Base-by-base conservation (phyloP, 2,797 vertebrate species). In the Holocentrus rufus region DNA sequence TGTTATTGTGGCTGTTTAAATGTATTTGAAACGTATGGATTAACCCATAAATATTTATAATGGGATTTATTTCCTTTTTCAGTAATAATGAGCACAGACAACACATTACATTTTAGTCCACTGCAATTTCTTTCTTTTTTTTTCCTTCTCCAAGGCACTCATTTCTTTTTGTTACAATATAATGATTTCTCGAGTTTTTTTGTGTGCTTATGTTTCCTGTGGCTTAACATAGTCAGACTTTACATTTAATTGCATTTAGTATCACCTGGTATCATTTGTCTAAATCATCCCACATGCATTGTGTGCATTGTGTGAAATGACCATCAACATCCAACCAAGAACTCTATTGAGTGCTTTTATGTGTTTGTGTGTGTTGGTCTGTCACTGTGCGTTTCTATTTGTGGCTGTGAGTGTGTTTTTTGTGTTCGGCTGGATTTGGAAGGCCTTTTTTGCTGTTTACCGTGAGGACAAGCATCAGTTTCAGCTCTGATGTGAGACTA, bases 401-500 rank as follows among this genome's bases (percentile, higher is more conserved):
- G 54, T 46, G 15, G 25, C 25, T 49, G 50, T 44, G 20, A 23
- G 25, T 27, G 25, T 27, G 25, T 27, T 78, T 77, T 62, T 55
- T 27, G 42, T 23, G 39, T 63, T 31, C 65, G 15, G 36, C 17
- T 44, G 42, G 63, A n/a, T 55, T 27, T 27, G 25, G 25, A 27
- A 27, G 25, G 4, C 25, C 25, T 27, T 20, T 76, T 20, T 81
- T 30, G 49, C 54, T 54, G 74, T 55, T 82, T 54, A 20, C 65
- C 62, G 23, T 1, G 82, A 25, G 18, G 9, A 69, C 78, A 54
- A 63, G 49, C 55, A 44, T 76, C 69, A 39, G 55, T 83, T 87
- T 81, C 62, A 53, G 72, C 72, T 77, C 59, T 14, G 17, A 77
- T 69, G 79, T 83, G 84, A 83, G 70, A 67, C 77, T 68, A 44